phyloP scores from a whole-genome alignment of 92 coral and sea anemone genomes.

The Parazoanthus swiftii region DNA sequence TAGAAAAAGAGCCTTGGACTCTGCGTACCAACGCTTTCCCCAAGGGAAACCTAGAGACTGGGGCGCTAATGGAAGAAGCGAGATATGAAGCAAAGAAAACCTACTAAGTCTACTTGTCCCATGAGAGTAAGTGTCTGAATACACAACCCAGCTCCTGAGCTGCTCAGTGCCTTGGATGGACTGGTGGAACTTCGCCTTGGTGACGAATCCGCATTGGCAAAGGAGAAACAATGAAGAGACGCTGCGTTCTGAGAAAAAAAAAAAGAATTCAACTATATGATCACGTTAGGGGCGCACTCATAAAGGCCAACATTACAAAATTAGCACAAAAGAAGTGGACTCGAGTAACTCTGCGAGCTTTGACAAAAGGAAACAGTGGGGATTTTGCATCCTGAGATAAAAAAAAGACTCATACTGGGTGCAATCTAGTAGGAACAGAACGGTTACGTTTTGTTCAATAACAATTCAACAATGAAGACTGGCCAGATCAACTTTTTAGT shows the following conservation, averaged over 20 bases:
- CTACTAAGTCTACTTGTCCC: constrained; percentile 60
- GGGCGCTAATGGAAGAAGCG: neutral
- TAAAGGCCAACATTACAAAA: neutral
- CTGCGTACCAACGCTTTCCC: neutral
- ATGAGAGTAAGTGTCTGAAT: constrained; percentile 66
- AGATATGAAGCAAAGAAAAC: constrained; percentile 20
- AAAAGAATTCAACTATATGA: neutral
- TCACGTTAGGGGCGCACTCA: neutral
- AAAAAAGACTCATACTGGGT: neutral
- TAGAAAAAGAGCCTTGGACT: neutral
- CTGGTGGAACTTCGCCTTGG: constrained; percentile 59
- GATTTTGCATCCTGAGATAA: neutral
- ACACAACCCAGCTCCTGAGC: constrained; percentile 59
- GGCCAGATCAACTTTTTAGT: too few relatives aligned
- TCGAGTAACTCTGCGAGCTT: neutral
- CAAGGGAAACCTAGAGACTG: neutral
- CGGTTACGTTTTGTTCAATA: too few relatives aligned
- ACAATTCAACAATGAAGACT: too few relatives aligned
- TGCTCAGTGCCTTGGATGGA: constrained; percentile 59
- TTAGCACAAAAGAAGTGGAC: too few relatives aligned
- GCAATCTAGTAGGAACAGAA: too few relatives aligned
- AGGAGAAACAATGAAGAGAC: constrained; percentile 84
- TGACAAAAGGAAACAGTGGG: neutral
- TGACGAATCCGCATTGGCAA: constrained; percentile 76
- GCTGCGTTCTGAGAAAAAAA: constrained; percentile 52